phyloP scores from a whole-genome alignment of 2,888 invertebrate genomes.

The Muscina levida region DNA sequence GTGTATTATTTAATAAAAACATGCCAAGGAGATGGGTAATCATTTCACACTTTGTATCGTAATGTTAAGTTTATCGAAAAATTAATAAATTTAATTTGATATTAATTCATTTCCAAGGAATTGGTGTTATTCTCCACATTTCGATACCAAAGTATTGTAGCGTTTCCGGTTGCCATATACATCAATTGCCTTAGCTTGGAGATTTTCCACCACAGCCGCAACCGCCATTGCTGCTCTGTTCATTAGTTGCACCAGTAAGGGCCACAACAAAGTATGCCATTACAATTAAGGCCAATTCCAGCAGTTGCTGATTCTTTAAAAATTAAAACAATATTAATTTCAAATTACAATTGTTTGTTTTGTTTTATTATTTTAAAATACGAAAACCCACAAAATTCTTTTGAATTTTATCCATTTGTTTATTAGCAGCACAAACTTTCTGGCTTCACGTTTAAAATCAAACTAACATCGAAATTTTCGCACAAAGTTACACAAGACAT shows the following conservation, averaged over 20 bases:
- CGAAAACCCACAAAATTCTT: slow-evolving; percentile 7
- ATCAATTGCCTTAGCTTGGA: too few species aligned
- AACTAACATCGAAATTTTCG: slow-evolving; percentile 7
- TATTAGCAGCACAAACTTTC: not conserved
- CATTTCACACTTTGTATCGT: too few species aligned
- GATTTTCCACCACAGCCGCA: slow-evolving; percentile 27
- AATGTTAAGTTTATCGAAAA: too few species aligned
- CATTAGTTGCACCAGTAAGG: slow-evolving; percentile 17
- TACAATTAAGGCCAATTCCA: too few species aligned
- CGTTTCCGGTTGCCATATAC: too few species aligned
- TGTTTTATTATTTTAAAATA: not conserved
- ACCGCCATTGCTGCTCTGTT: slow-evolving; percentile 9
- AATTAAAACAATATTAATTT: slow-evolving; percentile 31
- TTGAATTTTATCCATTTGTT: not conserved
- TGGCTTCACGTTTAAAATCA: not conserved
- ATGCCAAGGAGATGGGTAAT: too few species aligned
- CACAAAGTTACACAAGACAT: not conserved
- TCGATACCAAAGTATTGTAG: too few species aligned
- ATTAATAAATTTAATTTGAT: too few species aligned
- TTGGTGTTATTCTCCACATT: not conserved
- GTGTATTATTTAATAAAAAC: too few species aligned
- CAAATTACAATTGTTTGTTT: slow-evolving; percentile 26
- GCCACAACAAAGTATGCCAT: slow-evolving; percentile 2
- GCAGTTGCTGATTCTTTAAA: not conserved
- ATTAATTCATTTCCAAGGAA: too few species aligned